Evolutionary conservation across 2,113 vertebrate species (phyloP).

Genomic region (Campylomormyrus numenius): DNA sequence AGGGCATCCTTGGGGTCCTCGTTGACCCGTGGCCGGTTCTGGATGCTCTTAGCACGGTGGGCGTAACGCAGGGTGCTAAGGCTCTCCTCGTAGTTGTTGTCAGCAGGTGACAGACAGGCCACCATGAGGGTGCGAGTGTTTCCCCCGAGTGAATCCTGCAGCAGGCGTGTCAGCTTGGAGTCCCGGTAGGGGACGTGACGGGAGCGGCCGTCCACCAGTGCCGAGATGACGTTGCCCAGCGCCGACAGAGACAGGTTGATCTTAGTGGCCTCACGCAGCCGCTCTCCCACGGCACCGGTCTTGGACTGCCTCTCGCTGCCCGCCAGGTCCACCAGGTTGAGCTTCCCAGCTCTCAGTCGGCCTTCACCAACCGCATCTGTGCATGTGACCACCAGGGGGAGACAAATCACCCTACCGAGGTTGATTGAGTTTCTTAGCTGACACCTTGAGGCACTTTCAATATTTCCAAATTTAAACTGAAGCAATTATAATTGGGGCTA

Average conservation of each 20-base stretch:
- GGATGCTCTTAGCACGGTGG: conserved; percentile 77
- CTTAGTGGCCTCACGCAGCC: conserved; percentile 79
- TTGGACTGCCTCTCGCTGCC: conserved; percentile 86
- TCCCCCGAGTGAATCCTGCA: conserved; percentile 84
- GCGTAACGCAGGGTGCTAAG: conserved; percentile 77
- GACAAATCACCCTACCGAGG: not conserved
- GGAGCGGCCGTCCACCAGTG: conserved; percentile 73
- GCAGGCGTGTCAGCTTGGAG: conserved; percentile 81
- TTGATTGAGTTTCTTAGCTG: not conserved
- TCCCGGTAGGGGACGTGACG: conserved; percentile 78
- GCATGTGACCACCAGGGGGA: not conserved
- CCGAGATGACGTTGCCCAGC: conserved; percentile 80
- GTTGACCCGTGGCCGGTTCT: conserved; percentile 76
- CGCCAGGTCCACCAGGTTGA: conserved; percentile 81
- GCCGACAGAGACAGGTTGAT: conserved; percentile 85
- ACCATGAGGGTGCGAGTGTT: conserved; percentile 85
- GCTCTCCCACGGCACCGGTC: conserved; percentile 73
- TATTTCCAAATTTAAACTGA: not conserved
- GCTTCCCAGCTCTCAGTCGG: conserved; percentile 74
- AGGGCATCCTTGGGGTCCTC: conserved; percentile 86
- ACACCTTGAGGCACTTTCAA: not conserved
- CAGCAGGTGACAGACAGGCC: conserved; percentile 75
- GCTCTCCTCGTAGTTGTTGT: conserved; percentile 78
- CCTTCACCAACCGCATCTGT: conserved; percentile 68
- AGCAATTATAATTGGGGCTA: not conserved